Conservation (phyloP, 1,140 invertebrate species). For the Drosophila guanche region DNA sequence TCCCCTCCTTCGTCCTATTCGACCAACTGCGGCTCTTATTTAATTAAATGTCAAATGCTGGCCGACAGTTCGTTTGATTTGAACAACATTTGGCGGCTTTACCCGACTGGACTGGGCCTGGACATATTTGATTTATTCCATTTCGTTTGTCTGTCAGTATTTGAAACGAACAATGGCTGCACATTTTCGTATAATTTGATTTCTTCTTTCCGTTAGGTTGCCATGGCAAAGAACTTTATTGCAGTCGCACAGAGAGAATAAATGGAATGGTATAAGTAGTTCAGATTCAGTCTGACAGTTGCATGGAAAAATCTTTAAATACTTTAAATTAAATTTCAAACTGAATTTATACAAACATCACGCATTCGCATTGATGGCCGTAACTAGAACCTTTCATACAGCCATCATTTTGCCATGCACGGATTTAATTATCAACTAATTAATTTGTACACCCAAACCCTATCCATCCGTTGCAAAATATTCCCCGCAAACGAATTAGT, state of each 20-base stretch:
- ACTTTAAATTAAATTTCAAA: too few species aligned
- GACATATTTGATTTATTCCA: conserved; percentile 53
- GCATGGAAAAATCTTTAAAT: too few species aligned
- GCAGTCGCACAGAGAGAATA: neutral
- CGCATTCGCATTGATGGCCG: conserved; percentile 38
- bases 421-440: conserved; percentile 57
- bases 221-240: too few species aligned
- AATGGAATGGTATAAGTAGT: conserved; percentile 10
- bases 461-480: conserved; percentile 13
- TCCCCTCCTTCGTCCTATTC: neutral
- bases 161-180: conserved; percentile 14
- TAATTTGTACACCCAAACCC: conserved; percentile 36
- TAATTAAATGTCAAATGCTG: conserved; percentile 78
- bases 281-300: neutral
- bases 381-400: neutral
- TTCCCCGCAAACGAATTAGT: conserved; percentile 36
- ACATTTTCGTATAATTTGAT: conserved; percentile 45
- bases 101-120: conserved; percentile 20
- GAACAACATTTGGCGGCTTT: conserved; percentile 59
- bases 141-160: conserved; percentile 35
- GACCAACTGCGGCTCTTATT: conserved; percentile 57
- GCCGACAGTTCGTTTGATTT: conserved; percentile 56
- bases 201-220: neutral
- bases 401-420: conserved; percentile 1
- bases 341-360: conserved; percentile 27